Evolutionary conservation across 1,140 invertebrate species (phyloP).

Genomic region (Brachionus sp.): DNA sequence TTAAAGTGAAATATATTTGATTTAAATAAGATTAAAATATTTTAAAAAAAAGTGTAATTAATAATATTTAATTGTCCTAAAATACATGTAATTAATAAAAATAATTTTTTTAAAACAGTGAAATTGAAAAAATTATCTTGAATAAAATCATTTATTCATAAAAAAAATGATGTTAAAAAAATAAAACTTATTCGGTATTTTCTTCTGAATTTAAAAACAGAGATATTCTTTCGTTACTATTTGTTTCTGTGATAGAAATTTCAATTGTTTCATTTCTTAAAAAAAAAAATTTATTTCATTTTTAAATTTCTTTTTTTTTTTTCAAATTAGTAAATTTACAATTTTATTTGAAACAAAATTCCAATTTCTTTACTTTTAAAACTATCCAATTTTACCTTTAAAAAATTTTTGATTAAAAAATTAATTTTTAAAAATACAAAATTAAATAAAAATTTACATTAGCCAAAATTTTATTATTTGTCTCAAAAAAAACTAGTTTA

Average conservation of each 20-base stretch:
- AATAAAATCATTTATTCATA: background rate
- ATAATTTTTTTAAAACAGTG: background rate
- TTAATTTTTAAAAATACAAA: background rate
- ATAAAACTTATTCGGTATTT: background rate
- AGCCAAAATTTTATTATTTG: constrained; percentile 19
- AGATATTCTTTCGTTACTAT: constrained; percentile 12
- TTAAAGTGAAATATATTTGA: too few species aligned
- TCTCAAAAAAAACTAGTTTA: background rate
- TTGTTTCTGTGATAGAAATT: background rate
- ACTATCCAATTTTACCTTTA: background rate
- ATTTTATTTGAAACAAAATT: constrained; percentile 43
- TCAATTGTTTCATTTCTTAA: constrained; percentile 31
- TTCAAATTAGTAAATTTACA: constrained; percentile 12
- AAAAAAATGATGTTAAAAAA: background rate
- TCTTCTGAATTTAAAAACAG: constrained; percentile 27
- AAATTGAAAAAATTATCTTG: background rate
- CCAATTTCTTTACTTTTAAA: constrained; percentile 40
- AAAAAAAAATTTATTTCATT: background rate
- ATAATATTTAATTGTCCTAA: too few species aligned
- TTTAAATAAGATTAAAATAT: too few species aligned
- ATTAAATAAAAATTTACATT: background rate
- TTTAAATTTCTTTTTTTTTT: background rate
- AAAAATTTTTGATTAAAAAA: background rate
- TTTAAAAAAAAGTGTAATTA: too few species aligned
- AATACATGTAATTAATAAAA: too few species aligned